Conservation (phyloP, 2,888 invertebrate genomes). For the Barypeithes pellucidus region DNA sequence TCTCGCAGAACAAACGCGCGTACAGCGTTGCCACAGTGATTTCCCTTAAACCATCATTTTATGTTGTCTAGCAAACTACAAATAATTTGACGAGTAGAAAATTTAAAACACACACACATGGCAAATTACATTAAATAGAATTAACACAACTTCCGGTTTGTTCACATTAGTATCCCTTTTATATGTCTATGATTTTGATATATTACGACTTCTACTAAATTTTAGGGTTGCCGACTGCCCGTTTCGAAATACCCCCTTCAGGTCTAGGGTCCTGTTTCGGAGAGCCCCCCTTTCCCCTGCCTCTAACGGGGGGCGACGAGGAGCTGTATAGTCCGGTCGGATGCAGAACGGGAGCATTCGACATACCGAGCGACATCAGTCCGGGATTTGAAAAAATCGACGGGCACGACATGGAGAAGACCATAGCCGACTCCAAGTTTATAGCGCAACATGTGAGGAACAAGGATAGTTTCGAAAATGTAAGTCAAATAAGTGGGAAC, state of each 20-base stretch:
- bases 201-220: background rate
- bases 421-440: constrained; percentile 93
- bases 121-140: too few species aligned
- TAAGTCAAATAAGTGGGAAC: too few species aligned
- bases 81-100: too few species aligned
- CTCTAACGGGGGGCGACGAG: constrained; percentile 85
- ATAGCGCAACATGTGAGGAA: constrained; percentile 96
- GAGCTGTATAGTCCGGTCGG: constrained; percentile 85
- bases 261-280: constrained; percentile 78
- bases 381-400: constrained; percentile 88
- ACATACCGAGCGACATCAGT: constrained; percentile 78
- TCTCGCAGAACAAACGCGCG: too few species aligned
- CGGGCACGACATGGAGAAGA: constrained; percentile 91
- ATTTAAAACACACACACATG: too few species aligned
- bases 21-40: too few species aligned
- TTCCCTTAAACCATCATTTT: too few species aligned
- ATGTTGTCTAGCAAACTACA: too few species aligned
- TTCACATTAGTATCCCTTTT: too few species aligned
- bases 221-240: constrained; percentile 69
- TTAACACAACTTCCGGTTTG: too few species aligned
- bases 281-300: constrained; percentile 79
- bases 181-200: too few species aligned
- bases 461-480: constrained; percentile 95
- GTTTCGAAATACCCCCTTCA: constrained; percentile 78
- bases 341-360: constrained; percentile 70